Conservation (phyloP, 1,140 invertebrate species). For the Hylyphantes graminicola region DNA sequence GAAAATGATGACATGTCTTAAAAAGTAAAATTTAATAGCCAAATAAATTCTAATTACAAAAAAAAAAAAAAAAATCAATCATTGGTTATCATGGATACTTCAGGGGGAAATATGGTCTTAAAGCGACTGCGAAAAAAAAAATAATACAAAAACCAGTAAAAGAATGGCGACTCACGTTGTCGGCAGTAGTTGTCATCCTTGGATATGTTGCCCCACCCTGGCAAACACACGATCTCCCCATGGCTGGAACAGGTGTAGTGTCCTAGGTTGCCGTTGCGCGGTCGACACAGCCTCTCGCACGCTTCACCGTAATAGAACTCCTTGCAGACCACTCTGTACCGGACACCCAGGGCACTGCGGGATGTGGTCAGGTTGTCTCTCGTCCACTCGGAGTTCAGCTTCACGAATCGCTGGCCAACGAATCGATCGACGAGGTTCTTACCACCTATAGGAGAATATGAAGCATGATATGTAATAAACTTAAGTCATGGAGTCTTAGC, state of each 20-base stretch:
- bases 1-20: too few species aligned
- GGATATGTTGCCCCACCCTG: slow-evolving; percentile 81
- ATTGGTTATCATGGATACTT: too few species aligned
- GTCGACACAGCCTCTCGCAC: slow-evolving; percentile 88
- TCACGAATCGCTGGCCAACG: slow-evolving; percentile 83
- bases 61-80: too few species aligned
- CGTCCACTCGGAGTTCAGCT: slow-evolving; percentile 84
- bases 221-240: slow-evolving; percentile 86
- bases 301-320: slow-evolving; percentile 91
- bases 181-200: slow-evolving; percentile 80
- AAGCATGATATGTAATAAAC: not conserved
- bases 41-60: too few species aligned
- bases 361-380: slow-evolving; percentile 73
- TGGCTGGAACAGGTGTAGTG: slow-evolving; percentile 88
- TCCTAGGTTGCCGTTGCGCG: slow-evolving; percentile 88
- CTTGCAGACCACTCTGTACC: slow-evolving; percentile 89
- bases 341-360: slow-evolving; percentile 79
- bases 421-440: slow-evolving; percentile 69
- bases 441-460: not conserved
- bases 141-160: too few species aligned
- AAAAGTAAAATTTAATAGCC: too few species aligned
- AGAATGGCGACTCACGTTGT: slow-evolving; percentile 80
- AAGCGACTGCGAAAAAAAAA: too few species aligned
- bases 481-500: too few species aligned
- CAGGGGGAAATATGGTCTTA: too few species aligned